Conservation (phyloP, 2,113 vertebrate species). For the Sander lucioperca region DNA sequence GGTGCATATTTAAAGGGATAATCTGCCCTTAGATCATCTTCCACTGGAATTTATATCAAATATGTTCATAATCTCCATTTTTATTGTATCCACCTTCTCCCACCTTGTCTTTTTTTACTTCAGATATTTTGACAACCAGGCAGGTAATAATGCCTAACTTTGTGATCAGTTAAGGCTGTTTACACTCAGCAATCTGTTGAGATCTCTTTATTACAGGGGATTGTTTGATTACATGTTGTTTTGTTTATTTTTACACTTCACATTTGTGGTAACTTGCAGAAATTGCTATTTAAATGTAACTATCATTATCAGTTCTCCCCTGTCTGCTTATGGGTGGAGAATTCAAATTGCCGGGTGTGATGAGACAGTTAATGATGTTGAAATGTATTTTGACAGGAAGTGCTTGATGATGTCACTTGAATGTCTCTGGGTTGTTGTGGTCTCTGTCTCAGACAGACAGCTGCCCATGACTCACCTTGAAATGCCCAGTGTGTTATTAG, state of each 20-base stretch:
- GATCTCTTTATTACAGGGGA: background rate
- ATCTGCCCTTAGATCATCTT: background rate
- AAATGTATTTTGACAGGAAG: constrained; percentile 4
- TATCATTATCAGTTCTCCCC: background rate
- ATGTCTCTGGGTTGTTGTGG: constrained; percentile 6
- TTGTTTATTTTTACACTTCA: background rate
- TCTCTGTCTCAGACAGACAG: constrained; percentile 8
- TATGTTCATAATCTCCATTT: background rate
- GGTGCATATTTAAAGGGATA: too few species aligned
- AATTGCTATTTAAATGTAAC: background rate
- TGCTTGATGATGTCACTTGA: background rate
- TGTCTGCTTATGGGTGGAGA: constrained; percentile 6
- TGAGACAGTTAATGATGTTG: constrained; percentile 25
- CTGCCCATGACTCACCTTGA: constrained; percentile 27
- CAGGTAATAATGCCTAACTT: too few species aligned
- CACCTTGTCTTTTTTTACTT: background rate
- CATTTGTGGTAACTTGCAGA: background rate
- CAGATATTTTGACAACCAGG: background rate
- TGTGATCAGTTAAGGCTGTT: background rate
- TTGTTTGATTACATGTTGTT: background rate
- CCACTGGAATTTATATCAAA: background rate
- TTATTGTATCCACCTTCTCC: too few species aligned
- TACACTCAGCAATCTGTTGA: background rate
- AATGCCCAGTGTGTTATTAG: constrained; percentile 30
- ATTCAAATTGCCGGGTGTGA: constrained; percentile 5